A percentile compares a stretch with the other conserved stretches of the same genome.
Conservation (phyloP, 2,797 vertebrate genomes). For the Coregonus sp. region DNA sequence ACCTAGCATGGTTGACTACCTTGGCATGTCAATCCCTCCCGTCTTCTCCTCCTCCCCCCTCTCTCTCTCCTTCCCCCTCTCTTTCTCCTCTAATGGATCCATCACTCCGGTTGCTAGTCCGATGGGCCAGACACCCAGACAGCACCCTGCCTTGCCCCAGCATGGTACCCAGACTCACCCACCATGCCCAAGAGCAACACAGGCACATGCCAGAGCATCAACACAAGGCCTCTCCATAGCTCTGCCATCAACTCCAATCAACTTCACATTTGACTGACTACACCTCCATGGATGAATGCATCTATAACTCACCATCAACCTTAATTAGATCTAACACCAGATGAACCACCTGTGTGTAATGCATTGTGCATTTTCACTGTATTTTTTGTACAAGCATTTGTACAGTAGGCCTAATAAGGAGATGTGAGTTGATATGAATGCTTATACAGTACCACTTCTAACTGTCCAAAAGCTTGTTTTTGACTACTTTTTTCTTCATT, state of each 20-base stretch:
- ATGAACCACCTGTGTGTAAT: no score
- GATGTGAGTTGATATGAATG: no score
- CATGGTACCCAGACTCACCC: neutral
- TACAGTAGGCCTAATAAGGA: no score
- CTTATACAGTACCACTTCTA: no score
- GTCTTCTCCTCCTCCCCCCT: neutral
- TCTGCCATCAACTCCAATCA: neutral
- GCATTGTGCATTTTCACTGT: no score
- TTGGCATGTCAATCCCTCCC: constrained; percentile 12
- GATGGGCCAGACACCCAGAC: constrained; percentile 20
- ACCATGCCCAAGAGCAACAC: constrained; percentile 24
- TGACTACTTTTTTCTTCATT: neutral
- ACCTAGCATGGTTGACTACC: constrained; percentile 56
- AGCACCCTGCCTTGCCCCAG: constrained; percentile 12
- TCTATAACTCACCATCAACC: neutral
- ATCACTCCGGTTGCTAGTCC: constrained; percentile 34
- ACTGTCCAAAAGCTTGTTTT: neutral
- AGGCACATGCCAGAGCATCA: neutral
- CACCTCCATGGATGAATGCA: neutral
- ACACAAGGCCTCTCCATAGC: neutral
- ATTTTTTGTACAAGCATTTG: no score
- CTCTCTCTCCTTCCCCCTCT: neutral
- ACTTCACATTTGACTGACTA: neutral
- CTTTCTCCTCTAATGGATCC: constrained; percentile 36
- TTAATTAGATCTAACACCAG: neutral